A percentile compares a stretch with the other conserved stretches of the same genome.
These are phyloP conservation scores for Melanerpes formicivorus DNA, from an alignment of 2,113 vertebrate genomes.

Conservation along the genomic window DNA sequence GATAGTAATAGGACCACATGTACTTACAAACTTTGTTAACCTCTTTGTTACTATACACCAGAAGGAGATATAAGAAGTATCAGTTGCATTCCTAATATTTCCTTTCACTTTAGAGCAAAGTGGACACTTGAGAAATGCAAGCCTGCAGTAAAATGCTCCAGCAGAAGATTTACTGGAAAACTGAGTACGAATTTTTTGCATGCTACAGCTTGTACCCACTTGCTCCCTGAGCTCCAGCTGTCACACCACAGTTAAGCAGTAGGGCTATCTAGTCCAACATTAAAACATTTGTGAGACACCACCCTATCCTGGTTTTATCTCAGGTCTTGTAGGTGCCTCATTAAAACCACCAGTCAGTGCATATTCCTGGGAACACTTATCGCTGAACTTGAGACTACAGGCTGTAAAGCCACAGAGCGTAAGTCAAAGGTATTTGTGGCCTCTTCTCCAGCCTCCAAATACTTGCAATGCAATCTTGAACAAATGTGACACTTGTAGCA, in stretches of 20 bases:
- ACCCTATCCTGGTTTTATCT: not conserved
- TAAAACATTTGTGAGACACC: not conserved
- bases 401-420: not conserved
- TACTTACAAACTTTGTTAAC: conserved; percentile 17
- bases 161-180: not conserved
- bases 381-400: not conserved
- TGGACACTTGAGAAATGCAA: conserved; percentile 26
- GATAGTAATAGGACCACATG: conserved; percentile 2
- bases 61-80: conserved; percentile 32
- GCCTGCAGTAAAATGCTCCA: conserved; percentile 41
- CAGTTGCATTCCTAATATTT: conserved; percentile 37
- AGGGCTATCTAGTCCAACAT: not conserved
- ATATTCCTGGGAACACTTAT: not conserved
- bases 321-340: not conserved
- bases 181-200: not conserved
- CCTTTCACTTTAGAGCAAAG: conserved; percentile 41
- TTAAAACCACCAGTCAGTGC: not conserved
- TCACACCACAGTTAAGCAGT: not conserved
- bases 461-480: not conserved
- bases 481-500: not conserved
- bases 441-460: not conserved
- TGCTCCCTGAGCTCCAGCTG: conserved; percentile 38
- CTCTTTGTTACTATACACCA: conserved; percentile 17
- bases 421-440: not conserved
- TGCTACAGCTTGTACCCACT: conserved; percentile 40